Evolutionary conservation across 2,888 invertebrate species (phyloP), one percentile per base, ranked within the genome.

Genomic region (Mimachlamys varia): DNA sequence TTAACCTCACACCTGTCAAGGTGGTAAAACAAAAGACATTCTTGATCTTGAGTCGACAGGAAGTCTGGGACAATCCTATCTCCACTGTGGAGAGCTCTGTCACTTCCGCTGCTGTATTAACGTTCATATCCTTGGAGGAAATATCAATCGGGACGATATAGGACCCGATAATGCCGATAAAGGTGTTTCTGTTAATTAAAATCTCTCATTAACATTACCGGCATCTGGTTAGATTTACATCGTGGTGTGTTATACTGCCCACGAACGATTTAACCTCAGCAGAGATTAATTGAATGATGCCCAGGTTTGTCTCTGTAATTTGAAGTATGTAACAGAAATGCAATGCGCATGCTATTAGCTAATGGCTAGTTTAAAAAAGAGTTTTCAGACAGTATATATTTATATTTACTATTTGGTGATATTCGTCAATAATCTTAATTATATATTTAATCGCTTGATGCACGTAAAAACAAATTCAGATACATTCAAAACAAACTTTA

Each of bases 11-110:
- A 76, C 76, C 76, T 76, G 76, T 76, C 76, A 33, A 33, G 76
- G 76, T 76, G 76, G 27, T 76, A 76, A 76, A 76, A 76, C 76
- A 76, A 76, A 33, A 76, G 33, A 76, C 33, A 76, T 76, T 76
- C 76, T 33, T 76, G 76, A 76, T 76, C 76, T 76, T 33, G 13
- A 76, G 76, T 33, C 76, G 76, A 76, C 76, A 76, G 76, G 76
- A 76, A 76, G 76, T 76, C 76, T 76, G 76, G 76, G 76, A 76
- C 76, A 76, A 76, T 76, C 76, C 76, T 76, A 76, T 76, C 76
- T 76, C 10, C 27, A 76, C 33, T 76, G 76, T 33, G 13, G 76
- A 76, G 76, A 76, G 76, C 27, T 76, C 76, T 27, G 76, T 76
- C 76, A 76, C 76, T 33, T 76, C 76, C 76, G 22, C 13, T 76